Percentiles rank a stretch among this genome's conserved stretches.
These are phyloP conservation scores for Halictus quadricinctus DNA, from an alignment of 2,888 invertebrate genomes.

Conservation along the genomic window DNA sequence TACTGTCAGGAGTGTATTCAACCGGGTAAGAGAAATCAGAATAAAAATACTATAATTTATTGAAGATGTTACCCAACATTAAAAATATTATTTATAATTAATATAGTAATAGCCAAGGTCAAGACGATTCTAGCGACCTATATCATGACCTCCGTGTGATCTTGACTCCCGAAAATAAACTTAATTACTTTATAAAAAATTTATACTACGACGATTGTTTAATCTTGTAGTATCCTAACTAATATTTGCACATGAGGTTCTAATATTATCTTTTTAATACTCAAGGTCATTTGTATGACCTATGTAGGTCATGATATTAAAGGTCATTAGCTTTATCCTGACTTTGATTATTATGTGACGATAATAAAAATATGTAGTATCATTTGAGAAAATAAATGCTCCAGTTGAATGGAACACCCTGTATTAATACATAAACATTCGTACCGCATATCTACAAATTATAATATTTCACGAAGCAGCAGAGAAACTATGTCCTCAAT, in stretches of 20 bases:
- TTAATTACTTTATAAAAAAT: too few species aligned
- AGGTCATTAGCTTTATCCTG: neutral
- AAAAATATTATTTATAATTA: neutral
- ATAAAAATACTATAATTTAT: neutral
- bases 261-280: too few species aligned
- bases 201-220: neutral
- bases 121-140: neutral
- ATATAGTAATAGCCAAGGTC: neutral
- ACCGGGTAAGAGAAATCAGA: slow-evolving; percentile 40
- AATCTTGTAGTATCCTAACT: too few species aligned
- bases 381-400: neutral
- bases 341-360: neutral
- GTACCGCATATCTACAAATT: neutral
- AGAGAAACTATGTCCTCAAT: slow-evolving; percentile 57
- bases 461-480: slow-evolving; percentile 36
- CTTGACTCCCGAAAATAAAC: neutral
- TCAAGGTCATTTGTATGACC: neutral
- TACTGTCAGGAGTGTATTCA: slow-evolving; percentile 56
- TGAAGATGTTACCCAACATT: neutral
- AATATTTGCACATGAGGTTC: too few species aligned
- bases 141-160: too few species aligned
- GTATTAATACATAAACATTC: neutral
- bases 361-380: too few species aligned
- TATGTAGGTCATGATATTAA: neutral
- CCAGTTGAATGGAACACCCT: neutral